These are phyloP conservation scores for Leucoraja erinaceus DNA, from an alignment of 2,113 vertebrate species.

Conservation along the genomic window DNA sequence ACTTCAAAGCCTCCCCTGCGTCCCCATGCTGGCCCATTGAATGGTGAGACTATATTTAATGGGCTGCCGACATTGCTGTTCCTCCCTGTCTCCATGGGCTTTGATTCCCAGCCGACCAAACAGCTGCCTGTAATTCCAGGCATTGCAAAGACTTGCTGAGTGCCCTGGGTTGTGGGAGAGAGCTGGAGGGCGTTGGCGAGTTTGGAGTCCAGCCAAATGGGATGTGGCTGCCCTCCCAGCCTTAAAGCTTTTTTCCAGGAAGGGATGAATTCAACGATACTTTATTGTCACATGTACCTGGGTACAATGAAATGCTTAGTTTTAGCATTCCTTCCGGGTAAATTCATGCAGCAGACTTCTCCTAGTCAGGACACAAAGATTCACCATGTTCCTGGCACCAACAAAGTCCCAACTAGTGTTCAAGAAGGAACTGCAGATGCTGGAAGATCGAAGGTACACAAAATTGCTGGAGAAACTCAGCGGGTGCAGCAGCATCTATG, in stretches of 20 bases:
- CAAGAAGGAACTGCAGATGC: no score
- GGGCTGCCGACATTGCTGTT: neutral
- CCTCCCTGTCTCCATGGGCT: neutral
- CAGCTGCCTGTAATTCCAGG: slow-evolving; percentile 51
- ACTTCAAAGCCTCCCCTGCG: neutral
- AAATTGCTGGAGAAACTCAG: no score
- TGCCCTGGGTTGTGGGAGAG: neutral
- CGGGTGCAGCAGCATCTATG: no score
- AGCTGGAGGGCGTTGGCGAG: no score
- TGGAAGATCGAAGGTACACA: no score
- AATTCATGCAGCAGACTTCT: no score
- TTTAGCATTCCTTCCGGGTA: no score
- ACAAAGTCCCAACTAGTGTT: no score
- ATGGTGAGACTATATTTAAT: slow-evolving; percentile 16
- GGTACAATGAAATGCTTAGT: no score
- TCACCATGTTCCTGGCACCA: no score
- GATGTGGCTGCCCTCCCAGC: neutral
- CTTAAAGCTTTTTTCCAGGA: slow-evolving; percentile 23
- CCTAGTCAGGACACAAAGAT: no score
- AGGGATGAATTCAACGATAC: neutral
- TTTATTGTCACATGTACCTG: no score
- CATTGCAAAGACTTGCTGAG: slow-evolving; percentile 45
- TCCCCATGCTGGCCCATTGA: neutral
- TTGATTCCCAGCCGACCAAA: slow-evolving; percentile 42
- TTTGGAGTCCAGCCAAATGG: neutral